Conservation (phyloP, 2,797 vertebrate species). For the Malacoraja senta region DNA sequence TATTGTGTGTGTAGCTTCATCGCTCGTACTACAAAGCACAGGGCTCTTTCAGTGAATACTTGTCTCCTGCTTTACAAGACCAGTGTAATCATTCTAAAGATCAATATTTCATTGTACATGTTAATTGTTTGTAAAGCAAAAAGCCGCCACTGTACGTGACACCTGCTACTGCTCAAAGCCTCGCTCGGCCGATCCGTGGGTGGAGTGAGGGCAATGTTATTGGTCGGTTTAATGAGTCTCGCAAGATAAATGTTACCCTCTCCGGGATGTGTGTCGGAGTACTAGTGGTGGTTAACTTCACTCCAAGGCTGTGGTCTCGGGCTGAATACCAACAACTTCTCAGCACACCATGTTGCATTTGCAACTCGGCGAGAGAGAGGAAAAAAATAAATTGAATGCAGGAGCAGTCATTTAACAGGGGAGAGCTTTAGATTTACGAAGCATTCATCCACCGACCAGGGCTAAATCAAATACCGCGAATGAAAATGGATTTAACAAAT, state of each 20-base stretch:
- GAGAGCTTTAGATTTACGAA: not conserved
- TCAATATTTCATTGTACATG: slow-evolving; percentile 37
- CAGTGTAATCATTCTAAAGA: slow-evolving; percentile 2
- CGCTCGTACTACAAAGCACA: slow-evolving; percentile 57
- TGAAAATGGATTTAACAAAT: slow-evolving; percentile 21
- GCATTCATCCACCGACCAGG: not conserved
- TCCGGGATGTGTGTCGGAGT: slow-evolving; percentile 58
- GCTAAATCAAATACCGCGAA: not conserved
- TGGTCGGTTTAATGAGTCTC: slow-evolving; percentile 73
- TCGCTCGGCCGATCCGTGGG: slow-evolving; percentile 61
- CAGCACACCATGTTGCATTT: slow-evolving; percentile 68
- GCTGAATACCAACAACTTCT: slow-evolving; percentile 68
- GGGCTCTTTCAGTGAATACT: slow-evolving; percentile 48
- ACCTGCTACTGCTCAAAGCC: slow-evolving; percentile 53
- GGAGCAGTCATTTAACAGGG: not conserved
- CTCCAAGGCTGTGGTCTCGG: slow-evolving; percentile 68
- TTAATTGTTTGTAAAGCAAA: slow-evolving; percentile 54
- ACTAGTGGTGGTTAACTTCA: slow-evolving; percentile 61
- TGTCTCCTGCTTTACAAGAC: slow-evolving; percentile 23
- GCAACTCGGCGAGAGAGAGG: slow-evolving; percentile 51
- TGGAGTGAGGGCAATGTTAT: slow-evolving; percentile 61
- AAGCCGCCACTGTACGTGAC: slow-evolving; percentile 45
- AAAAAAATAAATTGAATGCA: not conserved
- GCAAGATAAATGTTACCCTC: slow-evolving; percentile 73
- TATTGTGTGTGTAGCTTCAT: slow-evolving; percentile 62